phyloP scores from a whole-genome alignment of 1,140 invertebrate genomes.

The Chrysoperla carnea region DNA sequence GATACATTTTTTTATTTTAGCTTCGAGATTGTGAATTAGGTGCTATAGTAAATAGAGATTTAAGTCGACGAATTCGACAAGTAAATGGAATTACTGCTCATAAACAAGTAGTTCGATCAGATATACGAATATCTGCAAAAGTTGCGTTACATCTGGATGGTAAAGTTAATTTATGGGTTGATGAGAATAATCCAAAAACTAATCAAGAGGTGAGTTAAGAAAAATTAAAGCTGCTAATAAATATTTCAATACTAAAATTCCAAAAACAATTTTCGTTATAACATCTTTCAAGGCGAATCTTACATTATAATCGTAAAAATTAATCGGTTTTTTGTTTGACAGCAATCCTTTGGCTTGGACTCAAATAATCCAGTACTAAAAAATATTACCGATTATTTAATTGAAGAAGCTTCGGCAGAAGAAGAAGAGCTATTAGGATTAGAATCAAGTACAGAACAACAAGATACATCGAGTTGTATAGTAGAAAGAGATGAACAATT shows the following conservation, averaged over 20 bases:
- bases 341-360: constrained; percentile 50
- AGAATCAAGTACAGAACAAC: constrained; percentile 31
- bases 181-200: constrained; percentile 26
- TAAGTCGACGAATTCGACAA: constrained; percentile 78
- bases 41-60: constrained; percentile 78
- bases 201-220: constrained; percentile 10
- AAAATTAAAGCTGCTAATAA: neutral
- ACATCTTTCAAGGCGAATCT: too few species aligned
- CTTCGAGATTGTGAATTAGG: constrained; percentile 83
- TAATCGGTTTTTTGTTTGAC: constrained; percentile 2
- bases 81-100: constrained; percentile 87
- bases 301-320: too few species aligned
- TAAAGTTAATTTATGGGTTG: constrained; percentile 62
- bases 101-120: constrained; percentile 75
- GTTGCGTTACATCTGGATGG: constrained; percentile 90
- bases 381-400: constrained; percentile 95
- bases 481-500: constrained; percentile 67
- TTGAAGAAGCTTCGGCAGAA: constrained; percentile 96
- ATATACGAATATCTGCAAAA: constrained; percentile 85
- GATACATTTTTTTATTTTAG: constrained; percentile 22
- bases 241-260: too few species aligned
- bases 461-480: constrained; percentile 30
- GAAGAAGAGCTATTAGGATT: constrained; percentile 89
- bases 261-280: too few species aligned
- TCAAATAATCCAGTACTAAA: constrained; percentile 91